Base-by-base conservation (phyloP, 2,797 vertebrate genomes). In the Dipus sagitta region DNA sequence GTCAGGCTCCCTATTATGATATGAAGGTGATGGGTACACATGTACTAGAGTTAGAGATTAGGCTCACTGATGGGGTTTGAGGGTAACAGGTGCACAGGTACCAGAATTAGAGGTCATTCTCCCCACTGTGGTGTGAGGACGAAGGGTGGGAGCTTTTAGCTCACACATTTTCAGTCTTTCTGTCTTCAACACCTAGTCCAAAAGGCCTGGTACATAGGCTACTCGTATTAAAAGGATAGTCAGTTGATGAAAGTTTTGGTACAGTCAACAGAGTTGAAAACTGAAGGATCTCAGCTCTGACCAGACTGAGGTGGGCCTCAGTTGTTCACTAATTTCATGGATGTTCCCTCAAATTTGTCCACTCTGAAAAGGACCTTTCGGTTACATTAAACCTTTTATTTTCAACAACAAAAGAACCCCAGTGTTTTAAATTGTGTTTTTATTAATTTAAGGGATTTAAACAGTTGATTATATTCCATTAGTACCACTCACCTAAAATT, bases 331-430 rank as follows among this genome's bases (percentile, higher is more conserved):
- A 6, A 20, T 72, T 20, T 87, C 30, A 67, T 14, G 8, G 13
- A 28, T 68, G 6, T 54, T 65, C 24, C n/a, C 85, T 86, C 58
- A 6, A 18, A 38, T 67, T 23, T 74, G 11, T 74, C 4, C 10
- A 11, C 93, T 92, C 9, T 75, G 75, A 80, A 88, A 82, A n/a
- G 18, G 38, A n/a, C 30, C 20, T 77, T 82, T 67, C 26, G 54
- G 42, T 81, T 96, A 38, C 10, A 24, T 62, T 82, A 82, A 88
- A 82, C 32, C 17, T 82, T 92, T n/a, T 70, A 12, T 79, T 62
- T 80, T 74, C 14, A 65, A 20, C 26, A 47, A 17, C 21, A 68
- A 70, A 23, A 72, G 30, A 18, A 1, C 30, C 30, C 47, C 32
- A 54, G 54, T 58, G 12, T 58, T 17, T 58, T 58, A 17, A 58